Evolutionary conservation across 2,888 invertebrate genomes (phyloP), one percentile per base, ranked within the genome.

Genomic region (Leucoptera coffeella): DNA sequence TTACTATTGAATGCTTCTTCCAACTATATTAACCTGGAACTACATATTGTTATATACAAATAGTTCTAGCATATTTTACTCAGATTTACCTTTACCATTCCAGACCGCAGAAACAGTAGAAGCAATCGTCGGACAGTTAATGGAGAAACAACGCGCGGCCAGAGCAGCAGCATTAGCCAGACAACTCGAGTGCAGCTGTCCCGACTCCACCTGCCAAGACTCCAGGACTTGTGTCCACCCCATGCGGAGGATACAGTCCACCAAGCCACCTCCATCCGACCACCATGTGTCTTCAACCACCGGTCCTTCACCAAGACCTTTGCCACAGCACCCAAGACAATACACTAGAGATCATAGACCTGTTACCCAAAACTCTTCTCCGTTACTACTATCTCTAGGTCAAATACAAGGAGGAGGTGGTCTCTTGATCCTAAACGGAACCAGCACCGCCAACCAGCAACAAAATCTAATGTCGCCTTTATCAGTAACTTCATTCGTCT

Each of bases 41-140:
- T n/a, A n/a, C n/a, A n/a, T n/a, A n/a, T n/a, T n/a, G n/a, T n/a
- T n/a, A n/a, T n/a, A n/a, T n/a, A n/a, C n/a, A n/a, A n/a, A n/a
- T n/a, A n/a, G n/a, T n/a, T n/a, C n/a, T n/a, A n/a, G n/a, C n/a
- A n/a, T n/a, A n/a, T n/a, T n/a, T n/a, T n/a, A n/a, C n/a, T n/a
- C n/a, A n/a, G n/a, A n/a, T n/a, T n/a, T n/a, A n/a, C n/a, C n/a
- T n/a, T n/a, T n/a, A n/a, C n/a, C 58, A 58, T 67, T 65, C 47
- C 75, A 91, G 85, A 89, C 89, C 27, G 83, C 89, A 27, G 89
- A 90, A 58, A 90, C 89, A 2, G 88, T 92, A 36, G 89, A 90
- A 55, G 83, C 87, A 6, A 88, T 93, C 36, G 94, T 95, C 15
- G 84, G 87, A 29, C 94, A 94, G 60, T 73, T 95, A 48, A 86